phyloP scores from a whole-genome alignment of 1,140 invertebrate species.

The Drosophila santomea region DNA sequence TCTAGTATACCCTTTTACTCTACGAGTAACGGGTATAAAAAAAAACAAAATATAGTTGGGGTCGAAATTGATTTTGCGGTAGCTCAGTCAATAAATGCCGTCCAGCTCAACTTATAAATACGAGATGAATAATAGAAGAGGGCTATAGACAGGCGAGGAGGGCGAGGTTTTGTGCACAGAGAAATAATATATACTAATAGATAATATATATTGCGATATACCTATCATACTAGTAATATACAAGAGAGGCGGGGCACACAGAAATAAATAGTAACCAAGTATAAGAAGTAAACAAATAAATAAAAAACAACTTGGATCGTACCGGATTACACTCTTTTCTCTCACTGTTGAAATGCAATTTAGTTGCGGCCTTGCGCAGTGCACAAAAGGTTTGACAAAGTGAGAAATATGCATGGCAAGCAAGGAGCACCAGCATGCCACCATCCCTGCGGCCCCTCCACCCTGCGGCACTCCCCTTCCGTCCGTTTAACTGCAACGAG shows the following conservation, averaged over 20 bases:
- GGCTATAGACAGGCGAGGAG: neutral
- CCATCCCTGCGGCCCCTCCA: conserved; percentile 5
- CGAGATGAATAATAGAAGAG: conserved; percentile 28
- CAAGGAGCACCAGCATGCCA: conserved; percentile 34
- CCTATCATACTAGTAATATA: no score
- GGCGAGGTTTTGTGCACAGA: neutral
- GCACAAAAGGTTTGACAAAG: conserved; percentile 64
- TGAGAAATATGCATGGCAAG: conserved; percentile 69
- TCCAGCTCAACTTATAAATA: conserved; percentile 51
- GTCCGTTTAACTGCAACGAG: conserved; percentile 50
- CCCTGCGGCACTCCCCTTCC: conserved; percentile 7
- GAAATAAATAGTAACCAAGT: neutral
- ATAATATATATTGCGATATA: no score
- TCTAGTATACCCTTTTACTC: no score
- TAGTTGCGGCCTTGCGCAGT: conserved; percentile 56
- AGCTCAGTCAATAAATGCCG: conserved; percentile 65
- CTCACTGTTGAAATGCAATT: conserved; percentile 26
- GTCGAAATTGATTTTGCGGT: conserved; percentile 78
- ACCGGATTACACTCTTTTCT: neutral
- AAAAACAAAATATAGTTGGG: conserved; percentile 45
- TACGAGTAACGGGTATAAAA: no score
- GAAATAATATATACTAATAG: neutral
- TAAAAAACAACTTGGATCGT: neutral
- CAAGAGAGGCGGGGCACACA: no score
- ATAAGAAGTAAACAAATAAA: neutral